These are phyloP conservation scores for Carassius auratus DNA, from an alignment of 2,113 vertebrate genomes.

Conservation along the genomic window DNA sequence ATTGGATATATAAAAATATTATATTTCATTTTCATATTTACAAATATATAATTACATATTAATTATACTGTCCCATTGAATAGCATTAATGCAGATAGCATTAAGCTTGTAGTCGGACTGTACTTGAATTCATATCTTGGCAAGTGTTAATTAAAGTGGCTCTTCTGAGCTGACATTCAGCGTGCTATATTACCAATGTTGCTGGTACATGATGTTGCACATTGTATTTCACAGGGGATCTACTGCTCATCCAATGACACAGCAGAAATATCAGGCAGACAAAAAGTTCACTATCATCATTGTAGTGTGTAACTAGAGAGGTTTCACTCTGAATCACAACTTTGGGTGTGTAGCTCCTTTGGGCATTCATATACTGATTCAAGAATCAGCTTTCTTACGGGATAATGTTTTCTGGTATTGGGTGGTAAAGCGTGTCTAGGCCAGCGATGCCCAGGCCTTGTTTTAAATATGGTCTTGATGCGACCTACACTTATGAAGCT, in stretches of 20 bases:
- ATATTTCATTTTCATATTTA: not conserved
- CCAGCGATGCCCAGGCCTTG: not conserved
- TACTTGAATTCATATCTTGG: not conserved
- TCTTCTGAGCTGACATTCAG: not conserved
- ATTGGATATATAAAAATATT: too few relatives aligned
- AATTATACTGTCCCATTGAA: not conserved
- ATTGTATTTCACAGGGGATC: not conserved
- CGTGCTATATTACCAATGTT: not conserved
- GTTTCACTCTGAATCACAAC: constrained; percentile 12
- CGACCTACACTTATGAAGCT: not conserved
- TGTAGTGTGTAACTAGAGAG: constrained; percentile 19
- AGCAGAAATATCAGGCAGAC: constrained; percentile 16
- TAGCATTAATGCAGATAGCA: not conserved
- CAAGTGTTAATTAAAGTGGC: not conserved
- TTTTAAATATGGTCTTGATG: not conserved
- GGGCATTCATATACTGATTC: constrained; percentile 25
- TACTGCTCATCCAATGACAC: not conserved
- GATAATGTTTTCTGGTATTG: not conserved
- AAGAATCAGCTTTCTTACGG: constrained; percentile 1
- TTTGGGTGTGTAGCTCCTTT: constrained; percentile 16
- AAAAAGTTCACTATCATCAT: constrained; percentile 31
- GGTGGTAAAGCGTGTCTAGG: not conserved
- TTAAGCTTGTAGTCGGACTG: not conserved
- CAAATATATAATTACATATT: not conserved
- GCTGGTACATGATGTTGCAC: too few relatives aligned